Base-by-base conservation (phyloP, 2,113 vertebrate genomes). In the Polypterus bichir region DNA sequence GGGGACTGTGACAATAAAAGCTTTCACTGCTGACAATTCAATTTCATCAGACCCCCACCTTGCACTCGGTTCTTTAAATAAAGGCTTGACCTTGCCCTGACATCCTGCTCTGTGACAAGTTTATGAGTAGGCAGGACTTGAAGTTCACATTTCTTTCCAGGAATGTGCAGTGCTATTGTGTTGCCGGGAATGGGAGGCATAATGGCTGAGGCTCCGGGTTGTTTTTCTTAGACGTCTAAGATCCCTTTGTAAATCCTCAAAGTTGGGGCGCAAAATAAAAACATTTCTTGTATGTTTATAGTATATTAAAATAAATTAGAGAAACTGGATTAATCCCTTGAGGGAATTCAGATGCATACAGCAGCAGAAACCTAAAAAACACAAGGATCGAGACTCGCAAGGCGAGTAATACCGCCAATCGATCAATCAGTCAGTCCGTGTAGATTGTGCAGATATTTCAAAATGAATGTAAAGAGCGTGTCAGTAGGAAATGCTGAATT, bases 41-140 rank as follows among this genome's bases (percentile, higher is more conserved):
- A 64, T 64, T 64, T 53, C 10, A 8, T 54, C 59, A 4, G 10
- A 3, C 49, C 44, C 54, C 62, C 44, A 8, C 5, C 46, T 44
- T 58, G 46, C 48, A 59, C 56, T 52, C 49, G 65, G 69, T 54
- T 54, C 46, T 27, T 58, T 48, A 56, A 59, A 61, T 70, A 69
- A 71, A 73, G 66, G 70, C 71, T 71, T 78, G 78, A 73, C 74
- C 73, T 73, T 67, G 76, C 67, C 64, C 69, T 75, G 74, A 72
- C 69, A 58, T 80, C 70, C 75, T 73, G 72, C 74, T 3, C 44
- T 63, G 68, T 69, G 71, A 68, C 74, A 81, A 67, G 74, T 82
- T 71, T 81, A 77, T 66, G 74, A 71, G 77, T 66, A 49, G 62
- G 59, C 67, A 66, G 69, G 69, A 72, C 58, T 49, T 71, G 66